Conservation (phyloP, 2,113 vertebrate genomes). For the Malurus cyaneus region DNA sequence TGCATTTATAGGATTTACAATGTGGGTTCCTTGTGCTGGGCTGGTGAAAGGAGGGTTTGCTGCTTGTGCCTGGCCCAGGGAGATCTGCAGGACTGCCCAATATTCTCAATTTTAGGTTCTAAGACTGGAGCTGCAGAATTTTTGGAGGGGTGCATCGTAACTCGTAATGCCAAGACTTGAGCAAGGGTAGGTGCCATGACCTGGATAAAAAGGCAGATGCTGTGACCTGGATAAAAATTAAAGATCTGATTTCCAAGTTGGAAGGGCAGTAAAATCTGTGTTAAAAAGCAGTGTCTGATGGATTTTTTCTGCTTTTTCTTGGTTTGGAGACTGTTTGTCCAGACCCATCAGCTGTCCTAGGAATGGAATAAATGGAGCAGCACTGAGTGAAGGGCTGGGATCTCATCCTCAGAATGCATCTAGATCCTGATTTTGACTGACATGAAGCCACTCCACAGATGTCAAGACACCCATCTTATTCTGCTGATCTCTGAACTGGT, state of each 20-base stretch:
- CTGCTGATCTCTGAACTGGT: background rate
- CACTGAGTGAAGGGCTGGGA: background rate
- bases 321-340: background rate
- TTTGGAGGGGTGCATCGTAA: background rate
- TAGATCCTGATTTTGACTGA: background rate
- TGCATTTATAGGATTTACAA: background rate
- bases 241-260: background rate
- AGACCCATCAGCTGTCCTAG: background rate
- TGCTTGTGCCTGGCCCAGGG: background rate
- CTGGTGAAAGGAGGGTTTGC: background rate
- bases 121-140: background rate
- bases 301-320: background rate
- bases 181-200: background rate
- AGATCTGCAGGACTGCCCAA: background rate
- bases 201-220: background rate
- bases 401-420: background rate
- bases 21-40: background rate
- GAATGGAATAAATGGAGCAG: background rate
- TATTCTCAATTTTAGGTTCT: background rate
- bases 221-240: background rate
- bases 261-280: background rate
- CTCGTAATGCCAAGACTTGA: background rate
- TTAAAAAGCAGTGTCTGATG: background rate
- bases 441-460: background rate
- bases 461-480: background rate